A percentile compares a stretch with the other conserved stretches of the same genome.
phyloP scores from a whole-genome alignment of 2,888 invertebrate species.

The Coecobrya sp. region DNA sequence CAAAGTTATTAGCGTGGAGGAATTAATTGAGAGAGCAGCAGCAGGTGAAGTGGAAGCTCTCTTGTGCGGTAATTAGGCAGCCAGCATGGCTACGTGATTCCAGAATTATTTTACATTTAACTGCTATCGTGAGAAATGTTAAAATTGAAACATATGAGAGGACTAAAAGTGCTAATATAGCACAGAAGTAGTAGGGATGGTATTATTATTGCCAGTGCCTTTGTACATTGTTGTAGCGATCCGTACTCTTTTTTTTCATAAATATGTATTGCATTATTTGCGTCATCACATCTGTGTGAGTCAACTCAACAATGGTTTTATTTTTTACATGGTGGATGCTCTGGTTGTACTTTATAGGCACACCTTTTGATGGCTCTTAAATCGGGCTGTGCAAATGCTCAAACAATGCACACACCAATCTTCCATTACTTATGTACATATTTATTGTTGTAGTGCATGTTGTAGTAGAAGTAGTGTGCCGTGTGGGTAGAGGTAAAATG shows the following conservation, averaged over 20 bases:
- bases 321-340: background rate
- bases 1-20: background rate
- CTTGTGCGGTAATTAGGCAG: background rate
- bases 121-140: background rate
- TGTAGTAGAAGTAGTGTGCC: no score
- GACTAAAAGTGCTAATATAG: background rate
- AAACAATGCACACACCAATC: background rate
- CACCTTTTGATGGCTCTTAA: conserved; percentile 7
- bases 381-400: conserved; percentile 9
- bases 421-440: no score
- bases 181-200: background rate
- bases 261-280: background rate
- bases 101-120: background rate
- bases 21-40: background rate
- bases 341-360: background rate
- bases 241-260: no score
- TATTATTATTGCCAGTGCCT: background rate
- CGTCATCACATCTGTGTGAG: background rate
- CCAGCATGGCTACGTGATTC: background rate
- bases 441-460: no score
- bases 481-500: no score
- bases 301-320: background rate
- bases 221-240: background rate
- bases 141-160: background rate
- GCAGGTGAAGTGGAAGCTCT: background rate